Evolutionary conservation across 2,888 invertebrate genomes (phyloP), one percentile per base, ranked within the genome.

Genomic region (Cheilosia pagana): DNA sequence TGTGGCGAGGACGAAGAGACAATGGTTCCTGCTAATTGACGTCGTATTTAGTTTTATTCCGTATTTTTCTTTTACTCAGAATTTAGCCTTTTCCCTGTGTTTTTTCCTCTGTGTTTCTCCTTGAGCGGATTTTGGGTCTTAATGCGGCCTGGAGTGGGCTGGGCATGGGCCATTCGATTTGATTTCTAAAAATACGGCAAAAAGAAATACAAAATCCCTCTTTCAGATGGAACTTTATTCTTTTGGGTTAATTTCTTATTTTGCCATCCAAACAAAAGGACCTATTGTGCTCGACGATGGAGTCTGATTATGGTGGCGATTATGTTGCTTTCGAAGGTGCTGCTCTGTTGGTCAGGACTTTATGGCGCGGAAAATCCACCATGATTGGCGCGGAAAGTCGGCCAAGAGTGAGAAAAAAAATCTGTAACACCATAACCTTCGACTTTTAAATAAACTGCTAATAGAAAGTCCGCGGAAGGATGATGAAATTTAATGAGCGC

Each of bases 171-270:
- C 55, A 74, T 74, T 63, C 59, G 81, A 81, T 81, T 81, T 71
- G 70, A 81, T 76, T 76, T 52, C 57, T 23, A 70, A 68, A 70
- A 62, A 77, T 23, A 35, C 35, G 3, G 12, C 10, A 3, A 35
- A 63, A 78, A 76, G 39, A 50, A 50, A 3, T 12, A 21, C 28
- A 16, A 68, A 52, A 62, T 67, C 65, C 48, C 31, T 67, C 67
- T 72, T 63, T 77, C 50, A 68, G 72, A 77, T 82, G 8, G 28
- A 72, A 77, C 55, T 62, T 72, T 77, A 60, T 71, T 72, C 43
- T 71, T 65, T 70, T 35, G 78, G 83, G 83, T 83, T 83, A 78
- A 78, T 78, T 83, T 74, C 83, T 68, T 78, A 78, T 74, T 68
- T 77, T 70, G 39, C 31, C 78, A 63, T 78, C 62, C 72, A 57